phyloP scores from a whole-genome alignment of 2,113 vertebrate genomes.

The Tinamus guttatus region DNA sequence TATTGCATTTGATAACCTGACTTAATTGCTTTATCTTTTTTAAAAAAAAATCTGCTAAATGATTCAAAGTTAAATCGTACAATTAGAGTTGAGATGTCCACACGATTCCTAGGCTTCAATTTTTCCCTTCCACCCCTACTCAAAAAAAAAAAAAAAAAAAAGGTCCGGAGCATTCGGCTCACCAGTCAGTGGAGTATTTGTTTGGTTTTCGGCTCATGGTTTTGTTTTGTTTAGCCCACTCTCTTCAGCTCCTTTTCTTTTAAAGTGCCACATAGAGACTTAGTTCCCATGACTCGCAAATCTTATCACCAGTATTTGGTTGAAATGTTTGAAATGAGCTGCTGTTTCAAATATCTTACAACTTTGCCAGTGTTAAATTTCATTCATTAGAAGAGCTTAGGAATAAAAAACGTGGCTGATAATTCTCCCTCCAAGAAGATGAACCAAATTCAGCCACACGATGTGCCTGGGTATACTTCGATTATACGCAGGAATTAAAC shows the following conservation, averaged over 20 bases:
- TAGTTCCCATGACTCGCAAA: conserved; percentile 54
- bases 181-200: neutral
- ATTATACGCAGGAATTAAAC: neutral
- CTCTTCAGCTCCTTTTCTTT: conserved; percentile 23
- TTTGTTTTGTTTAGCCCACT: conserved; percentile 51
- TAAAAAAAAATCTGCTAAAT: neutral
- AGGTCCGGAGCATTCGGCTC: neutral
- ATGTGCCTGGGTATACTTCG: neutral
- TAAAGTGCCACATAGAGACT: conserved; percentile 17
- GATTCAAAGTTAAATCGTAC: neutral
- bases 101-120: neutral
- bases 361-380: conserved; percentile 54
- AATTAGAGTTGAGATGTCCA: neutral
- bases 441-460: neutral
- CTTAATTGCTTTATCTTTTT: neutral
- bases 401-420: conserved; percentile 42
- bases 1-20: neutral
- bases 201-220: conserved; percentile 24
- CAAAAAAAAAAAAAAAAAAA: too few relatives aligned
- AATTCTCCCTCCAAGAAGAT: neutral
- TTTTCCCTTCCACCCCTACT: neutral
- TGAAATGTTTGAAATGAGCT: conserved; percentile 14
- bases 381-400: conserved; percentile 33
- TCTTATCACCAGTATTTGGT: conserved; percentile 61
- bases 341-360: conserved; percentile 30